Base-by-base conservation (phyloP, 2,797 vertebrate species). In the Dromococcyx pavoninus region DNA sequence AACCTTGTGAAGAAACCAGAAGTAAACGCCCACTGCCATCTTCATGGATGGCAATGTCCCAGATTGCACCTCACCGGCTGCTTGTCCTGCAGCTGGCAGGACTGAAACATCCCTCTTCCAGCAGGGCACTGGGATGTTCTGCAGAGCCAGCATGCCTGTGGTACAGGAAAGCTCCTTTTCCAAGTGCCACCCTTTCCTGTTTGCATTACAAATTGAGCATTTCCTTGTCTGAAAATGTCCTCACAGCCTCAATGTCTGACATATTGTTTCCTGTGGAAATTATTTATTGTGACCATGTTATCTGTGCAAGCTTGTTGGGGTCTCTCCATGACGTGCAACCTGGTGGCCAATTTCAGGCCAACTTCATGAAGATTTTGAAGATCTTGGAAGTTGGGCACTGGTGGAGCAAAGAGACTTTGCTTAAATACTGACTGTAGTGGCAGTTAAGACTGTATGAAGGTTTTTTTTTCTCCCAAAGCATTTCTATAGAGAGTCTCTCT, bases 131-230 rank as follows among this genome's bases (percentile, higher is more conserved):
- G 83, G 67, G 46, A 62, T 43, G 60, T 62, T 46, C 84, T 72
- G 67, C 77, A 91, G 18, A 35, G 48, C 69, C 94, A 87, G 67
- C 10, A 5, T 66, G 77, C 64, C 96, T 86, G 60, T 85, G 87
- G 84, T 56, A 43, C 23, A 92, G 96, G 81, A 94, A 93, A 95
- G 89, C 71, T 93, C 69, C 50, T 71, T 80, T 60, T 84, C 77
- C 91, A 70, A 87, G 92, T 43, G 86, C 92, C 89, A 87, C 81
- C 93, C 91, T 93, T 96, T 93, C 84, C 94, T 96, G 94, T 93
- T 96, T 92, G 91, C 71, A 62, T 11, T 87, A 92, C 67, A 89
- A 70, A 91, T 64, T 48, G 89, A 96, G 89, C 74, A 89, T 95
- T 96, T 95, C 87, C 91, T 43, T 48, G 89, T 87, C 87, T 96